Evolutionary conservation across 2,797 vertebrate genomes (phyloP).

Genomic region (Poliocrania exsul): DNA sequence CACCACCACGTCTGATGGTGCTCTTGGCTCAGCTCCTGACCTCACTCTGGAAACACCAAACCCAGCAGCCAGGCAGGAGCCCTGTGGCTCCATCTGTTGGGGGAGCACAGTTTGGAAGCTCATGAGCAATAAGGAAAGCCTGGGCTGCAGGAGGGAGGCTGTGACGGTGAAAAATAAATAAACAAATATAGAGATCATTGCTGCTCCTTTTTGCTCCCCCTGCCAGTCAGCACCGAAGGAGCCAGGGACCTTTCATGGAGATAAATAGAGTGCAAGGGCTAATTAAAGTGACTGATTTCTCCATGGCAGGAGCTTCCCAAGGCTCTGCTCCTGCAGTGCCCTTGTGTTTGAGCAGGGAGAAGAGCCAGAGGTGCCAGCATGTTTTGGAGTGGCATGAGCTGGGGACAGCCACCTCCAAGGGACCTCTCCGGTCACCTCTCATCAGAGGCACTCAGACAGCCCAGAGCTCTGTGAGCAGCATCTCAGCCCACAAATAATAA

Average conservation of each 20-base stretch:
- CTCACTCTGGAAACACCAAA: too few species aligned
- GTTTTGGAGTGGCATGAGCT: neutral
- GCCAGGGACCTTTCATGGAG: conserved; percentile 59
- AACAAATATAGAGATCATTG: conserved; percentile 14
- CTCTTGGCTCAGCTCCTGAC: neutral
- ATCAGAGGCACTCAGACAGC: neutral
- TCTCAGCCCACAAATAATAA: neutral
- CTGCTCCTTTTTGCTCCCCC: conserved; percentile 5
- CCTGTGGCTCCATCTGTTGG: rapidly evolving
- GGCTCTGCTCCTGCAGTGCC: neutral
- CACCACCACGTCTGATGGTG: neutral
- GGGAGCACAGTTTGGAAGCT: neutral
- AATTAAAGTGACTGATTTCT: conserved; percentile 67
- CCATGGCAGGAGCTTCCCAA: neutral
- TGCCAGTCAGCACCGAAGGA: conserved; percentile 40
- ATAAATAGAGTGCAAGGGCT: conserved; percentile 56
- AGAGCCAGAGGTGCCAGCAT: neutral
- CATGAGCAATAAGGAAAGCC: rapidly evolving
- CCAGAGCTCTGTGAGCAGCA: neutral
- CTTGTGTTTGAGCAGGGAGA: neutral
- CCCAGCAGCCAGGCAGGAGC: neutral
- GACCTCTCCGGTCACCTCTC: neutral
- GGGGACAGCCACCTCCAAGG: neutral
- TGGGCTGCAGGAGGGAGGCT: neutral
- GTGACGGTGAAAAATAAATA: neutral